These are phyloP conservation scores for Sparus aurata DNA, from an alignment of 2,797 vertebrate genomes.

Conservation along the genomic window DNA sequence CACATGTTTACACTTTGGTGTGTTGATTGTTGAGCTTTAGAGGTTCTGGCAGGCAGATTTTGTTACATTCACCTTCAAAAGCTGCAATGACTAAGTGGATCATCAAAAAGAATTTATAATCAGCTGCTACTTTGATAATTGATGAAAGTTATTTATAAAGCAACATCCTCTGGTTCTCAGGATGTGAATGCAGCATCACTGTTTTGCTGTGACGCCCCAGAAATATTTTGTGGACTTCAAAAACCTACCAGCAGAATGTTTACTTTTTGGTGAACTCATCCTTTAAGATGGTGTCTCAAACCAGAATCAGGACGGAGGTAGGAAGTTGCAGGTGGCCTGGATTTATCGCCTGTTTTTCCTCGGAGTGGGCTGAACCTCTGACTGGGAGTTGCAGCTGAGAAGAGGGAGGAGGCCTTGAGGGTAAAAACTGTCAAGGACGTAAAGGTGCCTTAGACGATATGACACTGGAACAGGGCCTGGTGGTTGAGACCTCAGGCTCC, in stretches of 20 bases:
- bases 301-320: not conserved
- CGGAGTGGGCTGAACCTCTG: conserved; percentile 3
- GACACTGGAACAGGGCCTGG: not conserved
- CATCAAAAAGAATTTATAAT: not conserved
- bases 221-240: too few species aligned
- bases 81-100: not conserved
- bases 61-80: not conserved
- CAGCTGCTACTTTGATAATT: not conserved
- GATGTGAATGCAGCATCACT: too few species aligned
- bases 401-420: conserved; percentile 28
- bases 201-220: too few species aligned
- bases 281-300: conserved; percentile 8
- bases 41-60: too few species aligned
- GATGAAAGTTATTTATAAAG: not conserved
- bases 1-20: too few species aligned
- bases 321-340: conserved; percentile 37
- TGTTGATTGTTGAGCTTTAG: not conserved
- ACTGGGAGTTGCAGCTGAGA: conserved; percentile 29
- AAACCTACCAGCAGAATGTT: not conserved
- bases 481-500: conserved; percentile 1
- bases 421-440: conserved; percentile 33
- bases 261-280: not conserved
- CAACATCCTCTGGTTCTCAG: not conserved
- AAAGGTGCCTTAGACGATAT: conserved; percentile 6
- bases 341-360: conserved; percentile 22